A percentile compares a stretch with the other conserved stretches of the same genome.
Evolutionary conservation across 1,140 invertebrate species (phyloP).

Genomic region (Aricia agestis): DNA sequence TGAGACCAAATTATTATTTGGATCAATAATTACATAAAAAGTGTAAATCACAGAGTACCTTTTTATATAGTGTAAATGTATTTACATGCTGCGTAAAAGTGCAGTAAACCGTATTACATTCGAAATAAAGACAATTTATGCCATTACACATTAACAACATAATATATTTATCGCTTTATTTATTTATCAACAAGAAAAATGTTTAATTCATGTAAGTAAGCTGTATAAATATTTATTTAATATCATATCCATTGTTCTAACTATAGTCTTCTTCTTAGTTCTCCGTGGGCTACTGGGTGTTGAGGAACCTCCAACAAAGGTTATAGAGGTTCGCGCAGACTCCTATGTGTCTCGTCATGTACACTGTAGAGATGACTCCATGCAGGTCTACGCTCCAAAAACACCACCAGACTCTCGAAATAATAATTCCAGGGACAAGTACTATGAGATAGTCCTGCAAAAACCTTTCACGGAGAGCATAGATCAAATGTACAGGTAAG

Average conservation of each 20-base stretch:
- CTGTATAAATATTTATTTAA: slow-evolving; percentile 16
- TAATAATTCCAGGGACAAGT: slow-evolving; percentile 68
- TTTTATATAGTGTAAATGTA: too few species aligned
- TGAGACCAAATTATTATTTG: too few species aligned
- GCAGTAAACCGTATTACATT: neutral
- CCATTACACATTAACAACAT: neutral
- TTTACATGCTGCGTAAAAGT: neutral
- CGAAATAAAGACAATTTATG: neutral
- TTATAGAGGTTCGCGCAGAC: slow-evolving; percentile 81
- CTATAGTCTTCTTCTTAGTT: slow-evolving; percentile 50
- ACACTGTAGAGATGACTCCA: slow-evolving; percentile 81
- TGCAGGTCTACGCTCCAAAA: slow-evolving; percentile 81
- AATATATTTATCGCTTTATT: neutral
- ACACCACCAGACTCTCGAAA: slow-evolving; percentile 32
- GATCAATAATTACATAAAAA: too few species aligned
- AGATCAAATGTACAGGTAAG: slow-evolving; percentile 82
- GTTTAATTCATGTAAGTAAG: slow-evolving; percentile 58
- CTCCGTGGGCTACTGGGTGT: slow-evolving; percentile 68
- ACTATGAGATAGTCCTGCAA: slow-evolving; percentile 85
- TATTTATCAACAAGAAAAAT: slow-evolving; percentile 32
- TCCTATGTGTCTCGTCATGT: slow-evolving; percentile 80
- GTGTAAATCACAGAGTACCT: too few species aligned
- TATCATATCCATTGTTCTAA: slow-evolving; percentile 18
- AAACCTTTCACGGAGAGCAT: slow-evolving; percentile 81
- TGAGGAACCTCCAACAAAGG: slow-evolving; percentile 77